Evolutionary conservation across 1,140 invertebrate genomes (phyloP).

Genomic region (Ostrea edulis): DNA sequence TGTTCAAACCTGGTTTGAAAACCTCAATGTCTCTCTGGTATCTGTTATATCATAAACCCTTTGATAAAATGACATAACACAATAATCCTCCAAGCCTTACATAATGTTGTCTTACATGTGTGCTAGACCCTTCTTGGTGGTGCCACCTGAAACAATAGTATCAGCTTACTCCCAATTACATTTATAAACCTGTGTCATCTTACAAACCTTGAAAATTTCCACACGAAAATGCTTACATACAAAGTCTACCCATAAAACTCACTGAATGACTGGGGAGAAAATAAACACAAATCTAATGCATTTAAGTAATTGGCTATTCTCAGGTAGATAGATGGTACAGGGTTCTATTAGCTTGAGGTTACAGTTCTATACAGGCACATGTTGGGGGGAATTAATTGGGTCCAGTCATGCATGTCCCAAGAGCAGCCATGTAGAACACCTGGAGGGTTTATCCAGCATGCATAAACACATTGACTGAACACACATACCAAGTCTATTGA

Average conservation of each 20-base stretch:
- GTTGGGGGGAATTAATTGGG: slow-evolving; percentile 12
- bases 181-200: neutral
- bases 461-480: slow-evolving; percentile 31
- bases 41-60: slow-evolving; percentile 36
- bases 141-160: slow-evolving; percentile 17
- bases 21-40: slow-evolving; percentile 1
- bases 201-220: neutral
- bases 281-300: neutral
- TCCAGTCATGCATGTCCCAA: slow-evolving; percentile 35
- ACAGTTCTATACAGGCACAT: slow-evolving; percentile 20
- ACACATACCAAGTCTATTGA: neutral
- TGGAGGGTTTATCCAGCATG: slow-evolving; percentile 36
- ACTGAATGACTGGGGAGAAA: neutral
- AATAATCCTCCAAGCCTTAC: slow-evolving; percentile 9
- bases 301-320: slow-evolving; percentile 5
- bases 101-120: slow-evolving; percentile 29
- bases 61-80: slow-evolving; percentile 30
- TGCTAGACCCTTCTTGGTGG: neutral
- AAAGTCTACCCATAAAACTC: neutral
- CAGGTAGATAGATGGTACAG: slow-evolving; percentile 17
- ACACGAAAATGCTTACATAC: slow-evolving; percentile 25
- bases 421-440: slow-evolving; percentile 41
- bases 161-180: neutral
- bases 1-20: neutral
- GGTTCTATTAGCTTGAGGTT: slow-evolving; percentile 22